Conservation (phyloP, 2,797 vertebrate species). For the Clarias pachynema region DNA sequence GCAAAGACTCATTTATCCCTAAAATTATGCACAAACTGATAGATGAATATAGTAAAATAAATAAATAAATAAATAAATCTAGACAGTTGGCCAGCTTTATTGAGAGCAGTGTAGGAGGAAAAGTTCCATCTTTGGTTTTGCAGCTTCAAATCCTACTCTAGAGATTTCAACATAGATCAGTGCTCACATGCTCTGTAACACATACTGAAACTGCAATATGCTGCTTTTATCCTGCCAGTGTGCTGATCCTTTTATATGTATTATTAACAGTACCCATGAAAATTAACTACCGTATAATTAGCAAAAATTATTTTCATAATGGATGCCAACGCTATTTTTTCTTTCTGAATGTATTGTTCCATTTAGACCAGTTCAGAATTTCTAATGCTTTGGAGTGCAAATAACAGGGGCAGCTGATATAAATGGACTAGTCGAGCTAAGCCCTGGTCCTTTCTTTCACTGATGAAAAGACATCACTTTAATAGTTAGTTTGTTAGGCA, state of each 20-base stretch:
- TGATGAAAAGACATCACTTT: neutral
- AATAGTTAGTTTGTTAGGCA: neutral
- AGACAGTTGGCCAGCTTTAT: slow-evolving; percentile 27
- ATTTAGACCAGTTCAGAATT: slow-evolving; percentile 10
- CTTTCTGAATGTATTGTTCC: slow-evolving; percentile 20
- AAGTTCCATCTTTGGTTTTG: slow-evolving; percentile 17
- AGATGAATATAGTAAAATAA: slow-evolving; percentile 10
- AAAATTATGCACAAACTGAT: slow-evolving; percentile 16
- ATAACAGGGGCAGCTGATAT: slow-evolving; percentile 20
- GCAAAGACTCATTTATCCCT: neutral
- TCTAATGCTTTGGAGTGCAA: slow-evolving; percentile 16
- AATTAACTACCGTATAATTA: slow-evolving; percentile 35
- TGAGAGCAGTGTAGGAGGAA: slow-evolving; percentile 38
- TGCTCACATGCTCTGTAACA: slow-evolving; percentile 18
- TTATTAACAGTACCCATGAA: slow-evolving; percentile 15
- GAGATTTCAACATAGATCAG: slow-evolving; percentile 17
- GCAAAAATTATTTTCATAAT: slow-evolving; percentile 29
- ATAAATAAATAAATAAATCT: neutral
- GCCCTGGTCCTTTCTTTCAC: neutral
- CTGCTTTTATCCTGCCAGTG: neutral
- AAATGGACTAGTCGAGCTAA: neutral
- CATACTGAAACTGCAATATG: slow-evolving; percentile 15
- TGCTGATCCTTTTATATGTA: slow-evolving; percentile 13
- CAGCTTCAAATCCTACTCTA: slow-evolving; percentile 30
- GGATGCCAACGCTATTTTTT: neutral